These are phyloP conservation scores for Leucozona laternaria DNA, from an alignment of 2,888 invertebrate genomes.

Conservation along the genomic window DNA sequence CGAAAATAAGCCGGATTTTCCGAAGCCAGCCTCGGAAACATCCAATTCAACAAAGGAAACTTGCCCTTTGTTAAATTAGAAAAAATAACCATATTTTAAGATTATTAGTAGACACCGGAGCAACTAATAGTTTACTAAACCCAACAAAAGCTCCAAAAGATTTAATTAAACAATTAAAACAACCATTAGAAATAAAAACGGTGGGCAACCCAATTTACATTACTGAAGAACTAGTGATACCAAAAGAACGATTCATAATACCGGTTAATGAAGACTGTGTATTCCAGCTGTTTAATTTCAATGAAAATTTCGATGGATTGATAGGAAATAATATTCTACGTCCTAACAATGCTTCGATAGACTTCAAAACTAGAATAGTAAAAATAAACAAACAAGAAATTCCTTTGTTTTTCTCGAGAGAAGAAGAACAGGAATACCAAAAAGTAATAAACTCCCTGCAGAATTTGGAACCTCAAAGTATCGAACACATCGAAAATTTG, in stretches of 20 bases:
- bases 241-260: conserved; percentile 13
- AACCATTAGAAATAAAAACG: not conserved
- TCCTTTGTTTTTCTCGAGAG: not conserved
- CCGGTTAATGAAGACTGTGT: not conserved
- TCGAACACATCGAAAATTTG: not conserved
- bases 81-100: not conserved
- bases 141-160: not conserved
- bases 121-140: conserved; percentile 22
- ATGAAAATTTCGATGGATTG: no score
- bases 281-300: no score
- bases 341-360: not conserved
- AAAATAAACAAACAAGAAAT: no score
- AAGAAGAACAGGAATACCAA: conserved; percentile 13
- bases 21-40: not conserved
- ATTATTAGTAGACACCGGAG: conserved; percentile 2
- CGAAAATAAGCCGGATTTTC: not conserved
- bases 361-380: not conserved
- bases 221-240: not conserved
- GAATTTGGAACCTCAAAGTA: not conserved
- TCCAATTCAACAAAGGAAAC: not conserved
- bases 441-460: not conserved
- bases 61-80: not conserved
- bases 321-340: conserved; percentile 14
- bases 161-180: not conserved
- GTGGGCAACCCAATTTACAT: conserved; percentile 12